Evolutionary conservation across 2,888 invertebrate species (phyloP), one percentile per base, ranked within the genome.

Genomic region (Steinernema hermaphroditum): DNA sequence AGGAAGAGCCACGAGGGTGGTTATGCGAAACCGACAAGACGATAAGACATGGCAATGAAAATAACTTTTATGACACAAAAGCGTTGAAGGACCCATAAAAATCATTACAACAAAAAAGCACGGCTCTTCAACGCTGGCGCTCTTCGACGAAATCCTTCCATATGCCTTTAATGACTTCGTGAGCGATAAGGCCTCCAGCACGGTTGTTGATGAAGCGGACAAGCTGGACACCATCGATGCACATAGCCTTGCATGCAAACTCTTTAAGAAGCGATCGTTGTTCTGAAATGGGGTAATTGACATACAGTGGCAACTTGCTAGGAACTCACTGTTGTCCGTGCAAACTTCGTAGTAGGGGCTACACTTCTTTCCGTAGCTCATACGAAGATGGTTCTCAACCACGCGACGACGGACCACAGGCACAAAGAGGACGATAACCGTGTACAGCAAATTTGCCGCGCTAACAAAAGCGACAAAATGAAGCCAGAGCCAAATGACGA

Each of bases 401-500:
- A 62, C 32, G 29, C n/a, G 62, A 19, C 29, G 29, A 8, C 62
- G 29, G 12, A 27, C 62, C 2, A 32, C 29, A 1, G 62, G 62
- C 2, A 62, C 32, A 9, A 62, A 29, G 16, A 62, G 16, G 6
- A 32, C 29, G 16, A 62, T 32, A 32, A 62, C 16, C 16, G 62
- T 29, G 34, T 62, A 62, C 8, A 62, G 9, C 8, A 62, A 16
- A 19, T 62, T 62, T 14, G 19, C 16, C 29, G 32, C 29, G 16
- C 32, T 62, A 19, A 62, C 32, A 16, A 62, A 9, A 16, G 32
- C 29, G 32, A 62, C 62, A 14, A 62, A 62, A 19, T 62, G 62
- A 19, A 62, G 29, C 62, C 62, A 62, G 27, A 62, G 12, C 62
- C 62, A 62, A 14, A 62, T 62, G 62, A 62, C 27, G 4, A 62